Conservation (phyloP, 2,888 invertebrate genomes). For the Melanostoma scalare region DNA sequence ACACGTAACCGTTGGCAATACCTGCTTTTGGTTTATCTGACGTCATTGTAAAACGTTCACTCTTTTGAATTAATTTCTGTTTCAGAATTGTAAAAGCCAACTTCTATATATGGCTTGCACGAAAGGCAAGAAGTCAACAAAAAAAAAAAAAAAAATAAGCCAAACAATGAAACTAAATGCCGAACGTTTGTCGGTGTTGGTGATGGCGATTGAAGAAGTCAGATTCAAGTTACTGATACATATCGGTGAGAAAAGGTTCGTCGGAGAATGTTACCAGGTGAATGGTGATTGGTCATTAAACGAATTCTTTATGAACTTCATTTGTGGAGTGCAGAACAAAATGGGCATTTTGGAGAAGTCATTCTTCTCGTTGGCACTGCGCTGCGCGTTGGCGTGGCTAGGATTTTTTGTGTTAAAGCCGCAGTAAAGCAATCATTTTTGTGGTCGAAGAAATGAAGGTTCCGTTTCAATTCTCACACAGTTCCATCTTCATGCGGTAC, state of each 20-base stretch:
- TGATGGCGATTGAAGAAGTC: slow-evolving; percentile 9
- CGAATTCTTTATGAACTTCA: too few species aligned
- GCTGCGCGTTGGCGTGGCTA: too few species aligned
- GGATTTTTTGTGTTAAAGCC: too few species aligned
- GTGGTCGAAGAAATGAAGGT: too few species aligned
- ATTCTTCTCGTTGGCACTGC: too few species aligned
- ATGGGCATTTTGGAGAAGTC: too few species aligned
- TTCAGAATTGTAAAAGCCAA: slow-evolving; percentile 47
- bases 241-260: not conserved
- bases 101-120: slow-evolving; percentile 46
- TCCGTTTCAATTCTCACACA: too few species aligned
- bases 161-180: slow-evolving; percentile 46
- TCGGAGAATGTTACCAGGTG: slow-evolving; percentile 26
- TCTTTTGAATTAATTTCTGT: slow-evolving; percentile 67
- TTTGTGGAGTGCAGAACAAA: too few species aligned
- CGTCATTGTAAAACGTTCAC: slow-evolving; percentile 69
- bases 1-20: slow-evolving; percentile 60
- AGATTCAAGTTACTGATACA: slow-evolving; percentile 21
- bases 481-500: too few species aligned
- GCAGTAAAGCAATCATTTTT: too few species aligned
- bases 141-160: slow-evolving; percentile 42
- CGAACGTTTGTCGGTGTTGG: slow-evolving; percentile 35
- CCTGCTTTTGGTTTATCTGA: slow-evolving; percentile 54
- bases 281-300: not conserved
- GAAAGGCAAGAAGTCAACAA: slow-evolving; percentile 49